Evolutionary conservation across 2,113 vertebrate species (phyloP).

Genomic region (Cyanocitta stelleri): DNA sequence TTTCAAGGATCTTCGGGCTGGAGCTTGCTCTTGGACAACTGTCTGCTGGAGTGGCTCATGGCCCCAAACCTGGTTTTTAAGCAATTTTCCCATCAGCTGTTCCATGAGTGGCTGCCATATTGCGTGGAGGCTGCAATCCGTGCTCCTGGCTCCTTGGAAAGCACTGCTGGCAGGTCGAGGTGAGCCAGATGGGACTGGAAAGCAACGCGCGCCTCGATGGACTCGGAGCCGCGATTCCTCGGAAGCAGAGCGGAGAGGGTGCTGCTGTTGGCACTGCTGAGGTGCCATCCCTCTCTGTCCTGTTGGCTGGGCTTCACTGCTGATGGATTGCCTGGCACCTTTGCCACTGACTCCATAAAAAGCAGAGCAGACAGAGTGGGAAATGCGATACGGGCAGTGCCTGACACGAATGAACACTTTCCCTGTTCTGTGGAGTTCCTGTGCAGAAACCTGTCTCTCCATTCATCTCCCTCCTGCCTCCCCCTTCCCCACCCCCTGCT

Average conservation of each 20-base stretch:
- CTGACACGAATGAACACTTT: background rate
- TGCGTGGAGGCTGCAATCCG: background rate
- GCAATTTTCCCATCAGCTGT: background rate
- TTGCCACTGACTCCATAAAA: background rate
- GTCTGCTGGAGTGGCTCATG: background rate
- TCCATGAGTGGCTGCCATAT: background rate
- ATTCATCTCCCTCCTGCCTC: background rate
- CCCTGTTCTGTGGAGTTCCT: background rate
- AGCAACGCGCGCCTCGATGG: fast-evolving
- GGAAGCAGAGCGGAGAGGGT: fast-evolving
- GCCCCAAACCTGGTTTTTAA: background rate
- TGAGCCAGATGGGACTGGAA: background rate
- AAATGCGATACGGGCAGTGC: background rate
- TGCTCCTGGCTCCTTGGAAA: background rate
- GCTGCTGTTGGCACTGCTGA: background rate
- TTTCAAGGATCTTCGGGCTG: background rate
- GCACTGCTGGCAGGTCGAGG: background rate
- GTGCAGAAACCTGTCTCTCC: background rate
- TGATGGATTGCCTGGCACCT: conserved; percentile 9
- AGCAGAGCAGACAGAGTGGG: background rate
- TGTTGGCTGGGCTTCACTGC: background rate
- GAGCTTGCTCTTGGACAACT: background rate
- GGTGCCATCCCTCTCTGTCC: background rate
- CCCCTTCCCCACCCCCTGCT: background rate
- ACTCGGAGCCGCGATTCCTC: fast-evolving